Conservation (phyloP, 2,888 invertebrate genomes). For the Theretra japonica region DNA sequence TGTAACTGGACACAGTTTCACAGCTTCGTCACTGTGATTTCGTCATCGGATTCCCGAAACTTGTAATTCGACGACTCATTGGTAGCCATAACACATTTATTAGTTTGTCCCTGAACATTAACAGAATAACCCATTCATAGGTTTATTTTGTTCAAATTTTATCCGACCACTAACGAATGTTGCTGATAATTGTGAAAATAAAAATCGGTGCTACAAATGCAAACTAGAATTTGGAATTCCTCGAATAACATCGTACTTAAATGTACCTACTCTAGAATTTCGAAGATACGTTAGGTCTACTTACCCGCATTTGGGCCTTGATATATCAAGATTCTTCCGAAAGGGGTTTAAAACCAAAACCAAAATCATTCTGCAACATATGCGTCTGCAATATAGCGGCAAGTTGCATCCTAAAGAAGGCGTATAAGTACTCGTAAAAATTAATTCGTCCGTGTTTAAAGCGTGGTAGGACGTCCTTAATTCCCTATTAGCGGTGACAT, state of each 20-base stretch:
- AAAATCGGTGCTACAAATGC: too few relatives aligned
- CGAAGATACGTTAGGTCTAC: too few relatives aligned
- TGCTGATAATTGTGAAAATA: too few relatives aligned
- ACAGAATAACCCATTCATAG: not conserved
- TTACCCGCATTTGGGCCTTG: too few relatives aligned
- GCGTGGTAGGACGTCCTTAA: not conserved
- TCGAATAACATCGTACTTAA: too few relatives aligned
- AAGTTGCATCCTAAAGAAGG: too few relatives aligned
- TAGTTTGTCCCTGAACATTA: not conserved
- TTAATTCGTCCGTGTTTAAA: not conserved
- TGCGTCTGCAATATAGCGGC: too few relatives aligned
- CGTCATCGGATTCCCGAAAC: slow-evolving; percentile 2
- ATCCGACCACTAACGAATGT: too few relatives aligned
- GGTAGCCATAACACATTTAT: not conserved
- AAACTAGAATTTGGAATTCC: too few relatives aligned
- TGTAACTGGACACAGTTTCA: not conserved
- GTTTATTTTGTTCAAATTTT: not conserved
- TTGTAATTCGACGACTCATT: not conserved
- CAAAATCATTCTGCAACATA: not conserved
- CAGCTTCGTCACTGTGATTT: not conserved
- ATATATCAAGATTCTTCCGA: too few relatives aligned
- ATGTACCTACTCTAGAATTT: too few relatives aligned
- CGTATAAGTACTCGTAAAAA: not conserved
- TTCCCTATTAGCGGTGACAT: slow-evolving; percentile 10
- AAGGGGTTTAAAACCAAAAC: not conserved